Percentiles rank a stretch among this genome's conserved stretches.
Conservation (phyloP, 2,113 vertebrate genomes). For the Orthonyx spaldingii region DNA sequence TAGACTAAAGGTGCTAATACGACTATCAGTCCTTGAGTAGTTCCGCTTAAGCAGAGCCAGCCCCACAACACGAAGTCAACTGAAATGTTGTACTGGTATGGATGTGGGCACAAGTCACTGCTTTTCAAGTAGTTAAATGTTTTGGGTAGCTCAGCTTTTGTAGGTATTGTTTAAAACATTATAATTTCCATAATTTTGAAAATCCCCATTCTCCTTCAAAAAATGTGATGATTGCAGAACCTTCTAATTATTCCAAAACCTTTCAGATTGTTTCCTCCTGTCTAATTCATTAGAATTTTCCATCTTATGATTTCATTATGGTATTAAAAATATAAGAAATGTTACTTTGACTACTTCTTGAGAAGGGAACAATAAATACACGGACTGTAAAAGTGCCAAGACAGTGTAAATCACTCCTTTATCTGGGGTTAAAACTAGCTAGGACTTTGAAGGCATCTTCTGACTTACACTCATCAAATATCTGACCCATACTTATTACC, state of each 20-base stretch:
- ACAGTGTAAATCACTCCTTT: background rate
- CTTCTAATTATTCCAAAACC: background rate
- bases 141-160: background rate
- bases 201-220: background rate
- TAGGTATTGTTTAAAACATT: background rate
- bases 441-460: background rate
- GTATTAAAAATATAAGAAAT: background rate
- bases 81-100: background rate
- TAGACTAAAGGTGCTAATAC: background rate
- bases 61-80: background rate
- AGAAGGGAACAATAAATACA: conserved; percentile 22
- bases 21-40: background rate
- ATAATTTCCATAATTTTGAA: background rate
- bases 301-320: background rate
- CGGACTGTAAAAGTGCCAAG: background rate
- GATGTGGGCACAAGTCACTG: background rate
- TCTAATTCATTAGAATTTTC: background rate
- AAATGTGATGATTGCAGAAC: background rate
- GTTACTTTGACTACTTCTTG: background rate
- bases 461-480: background rate
- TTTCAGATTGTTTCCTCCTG: background rate
- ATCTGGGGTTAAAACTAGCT: background rate
- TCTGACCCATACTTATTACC: background rate
- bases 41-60: background rate
- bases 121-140: background rate